Conservation (phyloP, 1,140 invertebrate species). For the Caenorhabditis brenneri region DNA sequence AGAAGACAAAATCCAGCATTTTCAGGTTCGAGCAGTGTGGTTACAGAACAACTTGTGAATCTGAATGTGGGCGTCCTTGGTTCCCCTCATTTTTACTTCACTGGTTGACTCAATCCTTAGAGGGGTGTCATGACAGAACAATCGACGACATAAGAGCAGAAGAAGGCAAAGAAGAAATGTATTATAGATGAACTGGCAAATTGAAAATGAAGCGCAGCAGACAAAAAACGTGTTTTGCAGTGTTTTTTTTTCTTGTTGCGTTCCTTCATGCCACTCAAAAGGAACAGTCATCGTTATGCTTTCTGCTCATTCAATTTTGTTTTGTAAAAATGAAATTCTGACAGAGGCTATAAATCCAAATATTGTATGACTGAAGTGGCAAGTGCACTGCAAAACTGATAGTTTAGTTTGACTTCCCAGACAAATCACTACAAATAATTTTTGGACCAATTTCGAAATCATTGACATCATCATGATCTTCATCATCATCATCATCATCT, state of each 20-base stretch:
- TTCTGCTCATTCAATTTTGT: background rate
- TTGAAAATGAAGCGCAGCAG: background rate
- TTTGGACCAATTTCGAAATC: no score
- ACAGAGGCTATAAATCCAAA: background rate
- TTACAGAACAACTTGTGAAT: background rate
- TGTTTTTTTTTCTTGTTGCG: background rate
- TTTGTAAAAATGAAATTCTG: background rate
- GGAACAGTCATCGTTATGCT: background rate
- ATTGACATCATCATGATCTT: background rate
- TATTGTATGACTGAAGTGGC: no score
- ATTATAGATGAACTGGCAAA: conserved; percentile 11
- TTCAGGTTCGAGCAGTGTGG: background rate
- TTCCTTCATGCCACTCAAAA: background rate
- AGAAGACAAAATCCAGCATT: background rate
- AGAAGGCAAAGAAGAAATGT: background rate
- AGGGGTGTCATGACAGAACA: background rate
- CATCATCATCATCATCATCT: background rate
- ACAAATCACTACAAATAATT: background rate
- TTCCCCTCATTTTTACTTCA: background rate
- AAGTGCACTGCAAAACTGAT: no score
- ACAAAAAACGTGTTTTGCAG: background rate
- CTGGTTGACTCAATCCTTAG: background rate
- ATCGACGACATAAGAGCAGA: background rate
- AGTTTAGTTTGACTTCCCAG: background rate
- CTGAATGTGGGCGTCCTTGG: background rate